Evolutionary conservation across 53 echinoderm and acorn worm genomes (phyloP).

Genomic region (Holothuria scabra): DNA sequence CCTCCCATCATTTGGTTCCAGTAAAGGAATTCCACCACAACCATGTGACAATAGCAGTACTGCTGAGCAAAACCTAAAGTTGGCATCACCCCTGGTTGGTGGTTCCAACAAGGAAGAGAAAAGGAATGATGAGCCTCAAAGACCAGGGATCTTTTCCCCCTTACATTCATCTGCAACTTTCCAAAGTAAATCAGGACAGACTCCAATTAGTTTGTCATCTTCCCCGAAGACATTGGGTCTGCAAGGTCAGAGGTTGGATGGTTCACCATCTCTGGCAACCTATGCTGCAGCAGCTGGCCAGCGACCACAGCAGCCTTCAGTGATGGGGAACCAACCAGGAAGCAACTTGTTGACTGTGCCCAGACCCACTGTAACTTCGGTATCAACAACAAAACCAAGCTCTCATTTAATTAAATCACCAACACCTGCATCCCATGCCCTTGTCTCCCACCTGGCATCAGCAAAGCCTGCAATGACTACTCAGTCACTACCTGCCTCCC

Average conservation of each 20-base stretch:
- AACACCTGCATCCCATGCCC: conserved; percentile 1
- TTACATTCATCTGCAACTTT: too few relatives aligned
- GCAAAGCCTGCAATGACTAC: background rate
- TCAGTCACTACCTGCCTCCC: conserved; percentile 11
- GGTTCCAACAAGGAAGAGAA: too few relatives aligned
- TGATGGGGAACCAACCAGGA: conserved; percentile 1
- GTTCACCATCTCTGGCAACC: background rate
- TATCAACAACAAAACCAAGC: conserved; percentile 32
- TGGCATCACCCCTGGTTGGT: too few relatives aligned
- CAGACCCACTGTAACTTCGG: conserved; percentile 25
- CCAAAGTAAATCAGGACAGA: too few relatives aligned
- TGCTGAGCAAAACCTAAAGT: too few relatives aligned
- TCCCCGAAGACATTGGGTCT: background rate
- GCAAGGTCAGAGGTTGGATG: conserved; percentile 26
- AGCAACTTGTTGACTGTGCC: conserved; percentile 2
- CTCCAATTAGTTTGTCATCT: background rate
- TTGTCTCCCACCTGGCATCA: too few relatives aligned
- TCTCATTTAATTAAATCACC: conserved; percentile 20
- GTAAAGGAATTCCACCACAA: too few relatives aligned
- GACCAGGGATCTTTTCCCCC: too few relatives aligned
- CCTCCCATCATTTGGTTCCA: too few relatives aligned
- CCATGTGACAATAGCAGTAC: too few relatives aligned
- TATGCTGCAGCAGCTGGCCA: conserved; percentile 24
- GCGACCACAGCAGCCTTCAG: background rate
- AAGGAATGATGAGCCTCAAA: too few relatives aligned